A percentile compares a stretch with the other conserved stretches of the same genome.
Evolutionary conservation across 2,888 invertebrate genomes (phyloP).

Genomic region (Drosophila koepferae): DNA sequence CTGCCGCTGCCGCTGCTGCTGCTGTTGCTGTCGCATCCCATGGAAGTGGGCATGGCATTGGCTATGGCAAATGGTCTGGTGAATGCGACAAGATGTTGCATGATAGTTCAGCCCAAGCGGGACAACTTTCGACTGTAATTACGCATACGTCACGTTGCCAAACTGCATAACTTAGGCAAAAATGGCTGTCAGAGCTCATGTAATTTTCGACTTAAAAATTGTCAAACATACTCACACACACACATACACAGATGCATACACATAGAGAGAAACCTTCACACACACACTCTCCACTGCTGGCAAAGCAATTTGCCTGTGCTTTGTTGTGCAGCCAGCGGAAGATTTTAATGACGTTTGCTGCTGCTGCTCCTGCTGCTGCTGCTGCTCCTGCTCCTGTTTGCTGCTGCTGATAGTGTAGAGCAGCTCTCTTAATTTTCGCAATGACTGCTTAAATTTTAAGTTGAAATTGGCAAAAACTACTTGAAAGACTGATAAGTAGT

Average conservation of each 20-base stretch:
- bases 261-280: neutral
- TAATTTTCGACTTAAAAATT: slow-evolving; percentile 33
- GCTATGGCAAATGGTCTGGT: slow-evolving; percentile 1
- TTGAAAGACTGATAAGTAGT: neutral
- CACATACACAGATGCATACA: neutral
- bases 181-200: slow-evolving; percentile 44
- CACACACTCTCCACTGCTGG: slow-evolving; percentile 20
- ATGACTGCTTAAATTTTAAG: slow-evolving; percentile 7
- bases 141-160: slow-evolving; percentile 62
- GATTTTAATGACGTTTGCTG: slow-evolving; percentile 72
- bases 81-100: slow-evolving; percentile 36
- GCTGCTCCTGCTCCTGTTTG: neutral
- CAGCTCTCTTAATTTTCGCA: slow-evolving; percentile 50
- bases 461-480: neutral
- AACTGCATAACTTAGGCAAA: slow-evolving; percentile 56
- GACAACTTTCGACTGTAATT: slow-evolving; percentile 46
- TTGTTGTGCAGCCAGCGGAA: slow-evolving; percentile 73
- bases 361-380: neutral
- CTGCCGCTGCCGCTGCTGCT: no score
- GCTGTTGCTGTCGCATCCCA: neutral
- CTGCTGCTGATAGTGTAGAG: slow-evolving; percentile 23
- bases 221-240: slow-evolving; percentile 22
- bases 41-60: slow-evolving; percentile 4
- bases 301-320: slow-evolving; percentile 69
- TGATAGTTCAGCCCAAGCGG: slow-evolving; percentile 15